phyloP scores from a whole-genome alignment of 2,888 invertebrate genomes.

The Gortyna flavago region DNA sequence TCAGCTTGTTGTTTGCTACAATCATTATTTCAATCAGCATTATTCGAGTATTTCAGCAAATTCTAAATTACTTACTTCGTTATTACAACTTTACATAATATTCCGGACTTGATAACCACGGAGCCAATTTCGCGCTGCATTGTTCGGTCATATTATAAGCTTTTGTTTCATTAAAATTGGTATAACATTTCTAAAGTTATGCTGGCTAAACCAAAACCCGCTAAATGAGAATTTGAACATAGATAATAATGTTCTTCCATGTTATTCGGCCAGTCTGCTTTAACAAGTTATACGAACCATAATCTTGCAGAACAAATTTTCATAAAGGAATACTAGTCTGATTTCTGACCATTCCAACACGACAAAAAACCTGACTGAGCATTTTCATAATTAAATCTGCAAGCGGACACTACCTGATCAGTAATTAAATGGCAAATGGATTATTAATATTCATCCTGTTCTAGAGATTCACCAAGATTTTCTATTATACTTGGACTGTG shows the following conservation, averaged over 20 bases:
- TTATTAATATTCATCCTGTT: constrained; percentile 2
- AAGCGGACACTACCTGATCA: background rate
- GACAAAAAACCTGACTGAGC: background rate
- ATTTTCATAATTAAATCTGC: constrained; percentile 2
- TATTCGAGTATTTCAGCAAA: background rate
- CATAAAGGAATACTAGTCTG: background rate
- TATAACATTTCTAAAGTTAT: constrained; percentile 38
- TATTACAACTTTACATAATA: constrained; percentile 35
- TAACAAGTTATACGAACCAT: background rate
- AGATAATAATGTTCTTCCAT: background rate
- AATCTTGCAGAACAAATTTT: background rate
- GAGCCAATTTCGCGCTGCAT: constrained; percentile 58
- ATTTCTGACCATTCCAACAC: background rate
- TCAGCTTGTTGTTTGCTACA: background rate
- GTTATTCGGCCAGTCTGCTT: background rate
- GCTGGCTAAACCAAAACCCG: background rate
- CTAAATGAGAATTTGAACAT: constrained; percentile 29
- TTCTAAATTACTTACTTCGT: constrained; percentile 12
- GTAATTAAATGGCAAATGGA: background rate
- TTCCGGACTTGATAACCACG: constrained; percentile 31
- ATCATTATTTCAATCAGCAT: background rate
- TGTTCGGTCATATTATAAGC: constrained; percentile 47
- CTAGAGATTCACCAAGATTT: background rate
- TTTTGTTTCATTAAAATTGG: constrained; percentile 54
- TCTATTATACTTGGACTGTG: background rate